These are phyloP conservation scores for Acrobasis repandana DNA, from an alignment of 2,888 invertebrate species.

Conservation along the genomic window DNA sequence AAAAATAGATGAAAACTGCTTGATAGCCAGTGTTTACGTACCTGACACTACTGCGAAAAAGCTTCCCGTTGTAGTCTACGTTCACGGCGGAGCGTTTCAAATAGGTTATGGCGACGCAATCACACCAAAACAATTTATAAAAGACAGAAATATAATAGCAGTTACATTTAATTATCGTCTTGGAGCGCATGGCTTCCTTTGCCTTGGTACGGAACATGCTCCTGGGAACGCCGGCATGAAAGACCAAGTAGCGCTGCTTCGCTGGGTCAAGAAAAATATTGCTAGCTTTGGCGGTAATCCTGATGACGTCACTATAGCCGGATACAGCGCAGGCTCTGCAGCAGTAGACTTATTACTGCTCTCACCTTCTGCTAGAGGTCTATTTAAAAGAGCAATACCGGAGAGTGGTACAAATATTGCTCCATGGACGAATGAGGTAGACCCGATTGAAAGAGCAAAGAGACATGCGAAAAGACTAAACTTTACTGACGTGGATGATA, in stretches of 20 bases:
- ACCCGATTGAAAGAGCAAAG: slow-evolving; percentile 49
- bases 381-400: slow-evolving; percentile 52
- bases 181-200: slow-evolving; percentile 48
- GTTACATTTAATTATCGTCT: slow-evolving; percentile 52
- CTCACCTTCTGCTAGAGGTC: slow-evolving; percentile 43
- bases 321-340: slow-evolving; percentile 49
- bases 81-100: slow-evolving; percentile 50
- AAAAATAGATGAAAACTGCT: slow-evolving; percentile 52
- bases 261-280: slow-evolving; percentile 56
- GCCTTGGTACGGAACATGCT: slow-evolving; percentile 45
- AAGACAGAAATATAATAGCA: slow-evolving; percentile 38
- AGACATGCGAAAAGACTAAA: slow-evolving; percentile 39
- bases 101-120: slow-evolving; percentile 37
- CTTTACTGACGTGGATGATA: slow-evolving; percentile 44
- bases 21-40: slow-evolving; percentile 61
- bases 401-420: slow-evolving; percentile 51
- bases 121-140: slow-evolving; percentile 34
- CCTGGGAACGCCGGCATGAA: slow-evolving; percentile 63
- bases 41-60: slow-evolving; percentile 48
- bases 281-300: slow-evolving; percentile 55
- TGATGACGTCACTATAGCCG: slow-evolving; percentile 50
- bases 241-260: slow-evolving; percentile 51
- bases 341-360: slow-evolving; percentile 50
- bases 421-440: slow-evolving; percentile 41
- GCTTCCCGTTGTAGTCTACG: slow-evolving; percentile 43